Base-by-base conservation (phyloP, 2,113 vertebrate genomes). In the Phocoena sinus region DNA sequence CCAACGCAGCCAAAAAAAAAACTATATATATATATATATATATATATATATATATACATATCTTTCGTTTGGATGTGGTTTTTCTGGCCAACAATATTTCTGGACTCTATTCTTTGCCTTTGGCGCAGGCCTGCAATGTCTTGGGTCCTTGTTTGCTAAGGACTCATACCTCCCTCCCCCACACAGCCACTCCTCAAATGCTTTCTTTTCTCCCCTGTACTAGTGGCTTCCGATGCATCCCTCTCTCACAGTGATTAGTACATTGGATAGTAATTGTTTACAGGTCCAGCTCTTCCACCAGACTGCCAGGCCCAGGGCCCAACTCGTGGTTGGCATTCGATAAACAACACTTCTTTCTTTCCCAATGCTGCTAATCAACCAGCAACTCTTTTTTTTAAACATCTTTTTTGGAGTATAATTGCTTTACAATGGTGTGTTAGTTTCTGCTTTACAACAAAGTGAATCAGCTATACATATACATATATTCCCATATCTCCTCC, bases 21-120 rank as follows among this genome's bases (percentile, higher is more conserved):
- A 36, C 36, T 41, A 41, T 44, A 44, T 44, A 44, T 47, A 47
- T 11, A 47, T 47, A 47, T 47, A 47, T 41, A 41, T 44, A 44
- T 44, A 44, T 47, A 47, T 11, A 47, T 47, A 47, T 47, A 47
- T 47, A 47, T 47, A 47, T 47, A 47, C 47, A 79, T 73, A 14
- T 95, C 74, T 77, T 50, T 77, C 44, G 21, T 92, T 92, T 97
- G 58, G 71, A 84, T 93, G 74, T 91, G 70, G 0, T 84, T 96
- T 94, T 93, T 56, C 88, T 87, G 53, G 68, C 70, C 65, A 89
- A 56, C 5, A 50, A 67, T 91, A 79, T 83, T 94, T 65, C 50
- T 86, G 33, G 9, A 60, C 56, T 91, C 62, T 63, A 17, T 80
- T 95, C 21, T 91, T 88, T 68, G 63, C 38, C 81, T 47, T 53